Conservation (phyloP, 2,888 invertebrate species). For the Dolichomitus sp. region DNA sequence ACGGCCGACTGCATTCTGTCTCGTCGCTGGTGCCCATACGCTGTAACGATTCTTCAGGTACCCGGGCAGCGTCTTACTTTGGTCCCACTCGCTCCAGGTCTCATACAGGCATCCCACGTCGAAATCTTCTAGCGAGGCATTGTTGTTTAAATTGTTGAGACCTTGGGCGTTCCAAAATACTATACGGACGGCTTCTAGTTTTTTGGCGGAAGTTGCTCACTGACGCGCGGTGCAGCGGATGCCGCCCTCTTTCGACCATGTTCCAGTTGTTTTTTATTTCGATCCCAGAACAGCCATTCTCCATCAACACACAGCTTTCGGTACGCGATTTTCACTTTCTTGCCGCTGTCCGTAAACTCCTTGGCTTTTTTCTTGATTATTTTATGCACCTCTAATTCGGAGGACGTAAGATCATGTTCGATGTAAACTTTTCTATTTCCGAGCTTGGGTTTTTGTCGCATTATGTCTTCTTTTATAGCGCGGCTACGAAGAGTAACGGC, state of each 20-base stretch:
- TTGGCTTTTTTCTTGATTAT: conserved; percentile 8
- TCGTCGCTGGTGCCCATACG: not conserved
- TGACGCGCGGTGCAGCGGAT: not conserved
- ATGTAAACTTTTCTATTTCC: not conserved
- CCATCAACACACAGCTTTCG: conserved; percentile 17
- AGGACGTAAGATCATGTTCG: conserved; percentile 17
- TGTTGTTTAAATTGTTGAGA: conserved; percentile 4
- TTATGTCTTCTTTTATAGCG: conserved; percentile 10
- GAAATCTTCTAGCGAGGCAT: too few species aligned
- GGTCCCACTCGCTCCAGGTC: too few species aligned
- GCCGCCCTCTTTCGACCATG: not conserved
- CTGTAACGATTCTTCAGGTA: not conserved
- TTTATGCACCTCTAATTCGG: conserved; percentile 6
- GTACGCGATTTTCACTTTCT: too few species aligned
- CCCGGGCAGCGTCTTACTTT: too few species aligned
- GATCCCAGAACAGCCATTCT: conserved; percentile 13
- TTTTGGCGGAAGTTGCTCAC: not conserved
- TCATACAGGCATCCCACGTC: too few species aligned
- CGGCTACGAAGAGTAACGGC: conserved; percentile 5
- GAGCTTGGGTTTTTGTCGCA: conserved; percentile 29
- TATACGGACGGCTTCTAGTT: not conserved
- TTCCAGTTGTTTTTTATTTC: not conserved
- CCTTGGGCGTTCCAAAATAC: conserved; percentile 29
- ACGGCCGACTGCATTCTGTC: not conserved
- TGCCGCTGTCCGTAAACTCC: not conserved